Percentiles rank a stretch among this genome's conserved stretches.
Conservation (phyloP, 37 sponge, comb jelly and placozoan genomes). For the Beroe forskalii region DNA sequence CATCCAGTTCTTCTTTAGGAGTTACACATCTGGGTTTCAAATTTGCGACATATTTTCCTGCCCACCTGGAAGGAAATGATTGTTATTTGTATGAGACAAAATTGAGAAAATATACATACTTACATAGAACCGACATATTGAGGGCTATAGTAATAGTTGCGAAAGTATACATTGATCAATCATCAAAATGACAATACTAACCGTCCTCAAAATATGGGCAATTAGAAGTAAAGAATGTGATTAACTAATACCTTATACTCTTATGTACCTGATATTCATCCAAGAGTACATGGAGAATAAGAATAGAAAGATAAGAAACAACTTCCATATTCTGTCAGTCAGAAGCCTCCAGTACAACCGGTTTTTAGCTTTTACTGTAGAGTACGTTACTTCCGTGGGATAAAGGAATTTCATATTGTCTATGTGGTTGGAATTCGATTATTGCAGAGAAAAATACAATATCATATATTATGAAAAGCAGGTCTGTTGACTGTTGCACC, state of each 20-base stretch:
- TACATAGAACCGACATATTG: too few relatives aligned
- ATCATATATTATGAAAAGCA: too few relatives aligned
- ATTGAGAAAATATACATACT: too few relatives aligned
- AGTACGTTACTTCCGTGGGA: not conserved
- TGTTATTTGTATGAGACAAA: too few relatives aligned
- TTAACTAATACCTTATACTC: too few relatives aligned
- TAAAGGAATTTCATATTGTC: not conserved
- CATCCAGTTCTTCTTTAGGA: constrained; percentile 5
- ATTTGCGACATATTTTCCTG: not conserved
- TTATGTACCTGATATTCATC: constrained; percentile 18
- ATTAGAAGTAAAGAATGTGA: too few relatives aligned
- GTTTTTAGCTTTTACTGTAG: not conserved
- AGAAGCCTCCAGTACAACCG: constrained; percentile 9
- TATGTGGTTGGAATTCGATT: not conserved
- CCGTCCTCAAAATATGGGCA: too few relatives aligned
- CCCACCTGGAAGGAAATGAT: constrained; percentile 21
- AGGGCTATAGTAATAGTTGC: too few relatives aligned
- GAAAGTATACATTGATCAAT: too few relatives aligned
- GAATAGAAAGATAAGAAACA: not conserved
- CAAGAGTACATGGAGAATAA: not conserved
- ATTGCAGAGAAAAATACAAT: too few relatives aligned
- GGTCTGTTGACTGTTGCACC: too few relatives aligned
- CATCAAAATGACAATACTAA: too few relatives aligned
- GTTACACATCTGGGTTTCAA: constrained; percentile 12
- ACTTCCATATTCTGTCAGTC: not conserved